Evolutionary conservation across 2,797 vertebrate species (phyloP).

Genomic region (Falco naumanni): DNA sequence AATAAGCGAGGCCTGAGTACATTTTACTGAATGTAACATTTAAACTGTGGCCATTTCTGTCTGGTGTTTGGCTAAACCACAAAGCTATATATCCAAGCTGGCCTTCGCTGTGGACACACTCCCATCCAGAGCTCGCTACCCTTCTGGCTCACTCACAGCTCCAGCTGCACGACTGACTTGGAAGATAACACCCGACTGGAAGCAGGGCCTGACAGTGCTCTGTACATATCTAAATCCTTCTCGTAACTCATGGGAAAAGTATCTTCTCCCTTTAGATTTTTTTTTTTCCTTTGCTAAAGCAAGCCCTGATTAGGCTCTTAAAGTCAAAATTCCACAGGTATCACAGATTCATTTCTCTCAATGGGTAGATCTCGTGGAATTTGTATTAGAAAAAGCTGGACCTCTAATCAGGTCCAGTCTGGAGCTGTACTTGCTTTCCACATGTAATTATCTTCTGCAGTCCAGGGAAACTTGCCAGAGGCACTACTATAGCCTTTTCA

Average conservation of each 20-base stretch:
- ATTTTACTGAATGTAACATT: not conserved
- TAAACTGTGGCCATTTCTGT: not conserved
- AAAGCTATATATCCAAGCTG: not conserved
- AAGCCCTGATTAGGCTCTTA: not conserved
- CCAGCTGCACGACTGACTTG: not conserved
- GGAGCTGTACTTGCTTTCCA: not conserved
- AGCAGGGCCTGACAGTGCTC: not conserved
- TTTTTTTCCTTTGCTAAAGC: not conserved
- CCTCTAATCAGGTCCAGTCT: not conserved
- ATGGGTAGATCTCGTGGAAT: not conserved
- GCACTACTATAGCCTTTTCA: slow-evolving; percentile 2
- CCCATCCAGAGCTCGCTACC: not conserved
- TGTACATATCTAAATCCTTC: not conserved
- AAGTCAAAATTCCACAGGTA: not conserved
- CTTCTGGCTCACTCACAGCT: not conserved
- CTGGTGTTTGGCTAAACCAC: not conserved
- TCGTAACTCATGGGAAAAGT: not conserved
- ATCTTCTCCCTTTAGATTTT: not conserved
- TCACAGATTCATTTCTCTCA: not conserved
- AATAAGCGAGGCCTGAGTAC: not conserved
- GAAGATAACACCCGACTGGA: not conserved
- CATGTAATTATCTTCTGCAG: not conserved
- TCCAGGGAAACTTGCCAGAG: not conserved
- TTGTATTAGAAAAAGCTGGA: not conserved
- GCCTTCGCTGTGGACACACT: not conserved